Conservation (phyloP, 2,888 invertebrate species). For the Dasypogon diadema region DNA sequence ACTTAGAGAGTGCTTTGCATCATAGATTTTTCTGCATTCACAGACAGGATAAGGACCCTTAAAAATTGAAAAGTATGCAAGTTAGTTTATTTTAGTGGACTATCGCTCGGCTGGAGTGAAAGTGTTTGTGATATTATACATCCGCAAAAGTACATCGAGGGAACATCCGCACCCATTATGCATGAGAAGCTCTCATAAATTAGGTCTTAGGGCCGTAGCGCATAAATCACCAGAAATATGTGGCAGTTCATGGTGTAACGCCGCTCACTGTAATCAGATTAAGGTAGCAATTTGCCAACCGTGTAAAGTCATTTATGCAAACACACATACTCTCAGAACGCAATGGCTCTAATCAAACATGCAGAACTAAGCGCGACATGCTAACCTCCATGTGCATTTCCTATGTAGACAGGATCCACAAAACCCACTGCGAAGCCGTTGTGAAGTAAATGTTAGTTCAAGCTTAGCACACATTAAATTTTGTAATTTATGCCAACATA, state of each 20-base stretch:
- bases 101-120: conserved; percentile 30
- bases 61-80: conserved; percentile 30
- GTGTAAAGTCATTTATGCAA: conserved; percentile 57
- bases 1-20: neutral
- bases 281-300: conserved; percentile 58
- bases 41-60: conserved; percentile 3
- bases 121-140: conserved; percentile 36
- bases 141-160: neutral
- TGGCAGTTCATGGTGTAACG: conserved; percentile 55
- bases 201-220: conserved; percentile 54
- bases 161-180: conserved; percentile 52
- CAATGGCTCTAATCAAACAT: conserved; percentile 28
- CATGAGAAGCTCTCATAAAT: conserved; percentile 55
- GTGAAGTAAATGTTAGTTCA: conserved; percentile 53
- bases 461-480: conserved; percentile 55
- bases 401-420: conserved; percentile 48
- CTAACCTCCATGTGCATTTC: conserved; percentile 44
- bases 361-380: conserved; percentile 18
- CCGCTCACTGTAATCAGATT: conserved; percentile 56
- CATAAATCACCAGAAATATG: conserved; percentile 57
- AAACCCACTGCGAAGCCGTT: conserved; percentile 41
- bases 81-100: conserved; percentile 26
- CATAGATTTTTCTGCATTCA: conserved; percentile 21
- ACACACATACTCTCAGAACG: conserved; percentile 45
- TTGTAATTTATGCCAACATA: conserved; percentile 54